These are phyloP conservation scores for Trichogramma pretiosum DNA, from an alignment of 1,140 invertebrate genomes.

Conservation along the genomic window DNA sequence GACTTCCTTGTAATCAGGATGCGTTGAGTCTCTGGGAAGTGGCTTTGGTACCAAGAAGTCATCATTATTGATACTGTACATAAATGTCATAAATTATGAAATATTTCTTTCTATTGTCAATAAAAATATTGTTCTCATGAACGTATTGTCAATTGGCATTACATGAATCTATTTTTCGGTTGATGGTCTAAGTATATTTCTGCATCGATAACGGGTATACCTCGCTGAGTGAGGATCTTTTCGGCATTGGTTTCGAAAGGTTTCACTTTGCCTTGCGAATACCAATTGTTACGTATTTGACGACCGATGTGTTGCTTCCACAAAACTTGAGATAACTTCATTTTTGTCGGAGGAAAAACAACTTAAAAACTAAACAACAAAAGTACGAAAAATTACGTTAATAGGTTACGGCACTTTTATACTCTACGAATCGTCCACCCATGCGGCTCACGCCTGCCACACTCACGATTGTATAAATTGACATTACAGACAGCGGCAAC, in stretches of 20 bases:
- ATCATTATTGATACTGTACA: too few relatives aligned
- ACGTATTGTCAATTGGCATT: conserved; percentile 2
- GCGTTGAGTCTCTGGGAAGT: conserved; percentile 46
- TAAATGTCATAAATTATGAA: too few relatives aligned
- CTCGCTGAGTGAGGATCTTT: conserved; percentile 42
- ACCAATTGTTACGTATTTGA: conserved; percentile 60
- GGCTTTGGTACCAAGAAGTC: too few relatives aligned
- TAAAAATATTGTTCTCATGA: too few relatives aligned
- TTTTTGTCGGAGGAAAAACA: conserved; percentile 25
- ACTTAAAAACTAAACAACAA: not conserved
- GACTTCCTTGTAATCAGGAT: conserved; percentile 57
- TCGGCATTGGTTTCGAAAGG: conserved; percentile 46
- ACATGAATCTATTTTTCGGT: conserved; percentile 23
- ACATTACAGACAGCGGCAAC: too few relatives aligned
- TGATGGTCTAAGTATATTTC: conserved; percentile 42
- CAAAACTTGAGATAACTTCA: conserved; percentile 55
- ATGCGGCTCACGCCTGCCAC: too few relatives aligned
- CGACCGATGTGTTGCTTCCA: conserved; percentile 58
- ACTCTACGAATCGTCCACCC: too few relatives aligned
- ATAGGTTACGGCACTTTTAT: too few relatives aligned
- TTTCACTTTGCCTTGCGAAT: conserved; percentile 50
- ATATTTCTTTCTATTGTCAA: too few relatives aligned
- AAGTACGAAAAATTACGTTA: too few relatives aligned
- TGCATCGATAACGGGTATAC: conserved; percentile 48
- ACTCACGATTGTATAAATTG: too few relatives aligned